phyloP scores from a whole-genome alignment of 2,113 vertebrate genomes.

The Apistogramma diplotaenia region DNA sequence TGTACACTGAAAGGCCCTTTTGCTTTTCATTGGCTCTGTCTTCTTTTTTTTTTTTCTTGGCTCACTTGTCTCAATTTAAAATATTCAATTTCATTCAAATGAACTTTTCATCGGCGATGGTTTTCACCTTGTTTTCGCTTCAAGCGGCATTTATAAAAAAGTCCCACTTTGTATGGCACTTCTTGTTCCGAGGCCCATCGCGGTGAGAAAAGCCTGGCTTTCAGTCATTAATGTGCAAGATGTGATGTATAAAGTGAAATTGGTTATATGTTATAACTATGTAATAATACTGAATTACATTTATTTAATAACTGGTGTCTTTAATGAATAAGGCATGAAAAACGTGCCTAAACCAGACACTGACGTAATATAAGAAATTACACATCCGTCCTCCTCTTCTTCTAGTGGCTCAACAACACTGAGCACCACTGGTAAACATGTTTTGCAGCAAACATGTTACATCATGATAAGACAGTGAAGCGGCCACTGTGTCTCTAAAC shows the following conservation, averaged over 20 bases:
- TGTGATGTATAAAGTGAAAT: background rate
- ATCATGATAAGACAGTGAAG: background rate
- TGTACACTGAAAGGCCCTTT: conserved; percentile 9
- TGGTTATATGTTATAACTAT: background rate
- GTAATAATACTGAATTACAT: background rate
- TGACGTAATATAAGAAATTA: background rate
- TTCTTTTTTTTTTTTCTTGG: background rate
- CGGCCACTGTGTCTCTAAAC: background rate
- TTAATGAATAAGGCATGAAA: background rate
- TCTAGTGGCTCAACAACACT: background rate
- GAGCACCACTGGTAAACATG: background rate
- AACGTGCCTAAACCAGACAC: background rate
- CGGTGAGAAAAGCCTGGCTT: background rate
- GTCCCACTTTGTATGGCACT: background rate
- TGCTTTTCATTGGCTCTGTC: background rate
- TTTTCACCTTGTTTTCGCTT: background rate
- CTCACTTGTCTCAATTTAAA: background rate
- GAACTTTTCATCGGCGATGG: background rate
- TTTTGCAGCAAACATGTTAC: background rate
- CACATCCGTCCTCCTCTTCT: background rate
- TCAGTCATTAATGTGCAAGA: background rate
- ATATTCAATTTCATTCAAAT: background rate
- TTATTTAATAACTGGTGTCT: background rate
- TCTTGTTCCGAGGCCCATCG: background rate
- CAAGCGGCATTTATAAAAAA: background rate